Conservation (phyloP, 1,140 invertebrate species). For the Euborellia annulipes region DNA sequence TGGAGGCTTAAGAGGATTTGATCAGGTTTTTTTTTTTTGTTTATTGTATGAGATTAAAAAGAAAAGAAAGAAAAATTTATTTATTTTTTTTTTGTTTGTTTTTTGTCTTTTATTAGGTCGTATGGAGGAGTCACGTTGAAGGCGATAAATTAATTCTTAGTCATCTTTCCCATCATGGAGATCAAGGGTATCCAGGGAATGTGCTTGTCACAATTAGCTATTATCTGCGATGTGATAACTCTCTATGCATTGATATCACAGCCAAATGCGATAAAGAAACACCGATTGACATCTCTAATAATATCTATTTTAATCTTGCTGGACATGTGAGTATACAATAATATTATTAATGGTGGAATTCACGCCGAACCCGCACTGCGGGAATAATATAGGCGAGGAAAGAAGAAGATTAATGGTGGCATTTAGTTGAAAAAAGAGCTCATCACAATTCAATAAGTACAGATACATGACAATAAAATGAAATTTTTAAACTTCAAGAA, state of each 20-base stretch:
- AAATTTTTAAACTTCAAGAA: no score
- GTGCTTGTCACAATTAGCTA: constrained; percentile 28
- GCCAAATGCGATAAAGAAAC: constrained; percentile 33
- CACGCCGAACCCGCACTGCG: no score
- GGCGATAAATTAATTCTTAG: constrained; percentile 23
- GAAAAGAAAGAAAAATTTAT: no score
- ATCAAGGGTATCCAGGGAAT: constrained; percentile 37
- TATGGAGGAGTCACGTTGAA: constrained; percentile 4
- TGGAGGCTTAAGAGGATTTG: constrained; percentile 37
- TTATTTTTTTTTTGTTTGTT: no score
- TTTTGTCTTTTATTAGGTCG: no score
- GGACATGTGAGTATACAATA: constrained; percentile 27
- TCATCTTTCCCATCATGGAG: constrained; percentile 32
- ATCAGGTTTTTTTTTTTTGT: constrained; percentile 30
- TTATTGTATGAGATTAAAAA: no score
- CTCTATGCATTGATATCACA: constrained; percentile 30
- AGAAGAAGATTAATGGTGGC: no score
- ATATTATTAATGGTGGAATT: no score
- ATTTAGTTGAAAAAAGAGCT: no score
- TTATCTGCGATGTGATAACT: constrained; percentile 30
- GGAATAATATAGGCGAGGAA: no score
- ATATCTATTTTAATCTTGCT: constrained; percentile 42
- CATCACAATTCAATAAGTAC: no score
- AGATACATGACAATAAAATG: no score
- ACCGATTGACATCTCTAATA: constrained; percentile 40